These are phyloP conservation scores for Crotalus tigris DNA, from an alignment of 2,113 vertebrate genomes.

Conservation along the genomic window DNA sequence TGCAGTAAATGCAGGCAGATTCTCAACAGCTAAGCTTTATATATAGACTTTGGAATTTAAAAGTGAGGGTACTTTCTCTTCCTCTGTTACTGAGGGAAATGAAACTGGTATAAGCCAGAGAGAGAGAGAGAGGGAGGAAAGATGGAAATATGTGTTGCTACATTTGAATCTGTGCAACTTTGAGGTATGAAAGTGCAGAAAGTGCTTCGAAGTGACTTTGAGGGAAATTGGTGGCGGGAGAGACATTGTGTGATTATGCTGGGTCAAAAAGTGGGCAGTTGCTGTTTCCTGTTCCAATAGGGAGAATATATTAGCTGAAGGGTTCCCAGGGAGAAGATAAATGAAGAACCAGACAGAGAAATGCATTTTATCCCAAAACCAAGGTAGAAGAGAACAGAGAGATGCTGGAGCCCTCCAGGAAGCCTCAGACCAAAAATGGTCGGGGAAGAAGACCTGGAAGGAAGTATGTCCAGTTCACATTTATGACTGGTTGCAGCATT, in stretches of 20 bases:
- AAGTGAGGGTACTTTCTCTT: neutral
- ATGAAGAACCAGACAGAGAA: neutral
- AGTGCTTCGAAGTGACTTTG: neutral
- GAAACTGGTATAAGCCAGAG: neutral
- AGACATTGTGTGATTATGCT: neutral
- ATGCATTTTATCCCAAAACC: neutral
- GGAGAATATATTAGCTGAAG: neutral
- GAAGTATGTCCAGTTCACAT: neutral
- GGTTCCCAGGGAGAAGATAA: neutral
- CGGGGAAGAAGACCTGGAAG: neutral
- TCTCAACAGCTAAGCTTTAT: neutral
- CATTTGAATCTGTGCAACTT: neutral
- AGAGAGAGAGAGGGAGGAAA: neutral
- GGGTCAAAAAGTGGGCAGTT: neutral
- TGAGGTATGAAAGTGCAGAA: neutral
- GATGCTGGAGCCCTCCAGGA: neutral
- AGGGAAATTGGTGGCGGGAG: neutral
- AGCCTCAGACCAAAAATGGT: neutral
- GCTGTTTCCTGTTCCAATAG: neutral
- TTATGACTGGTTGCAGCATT: too few species aligned
- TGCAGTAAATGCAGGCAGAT: neutral
- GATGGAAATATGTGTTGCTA: neutral
- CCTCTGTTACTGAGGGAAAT: neutral
- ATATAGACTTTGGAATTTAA: neutral
- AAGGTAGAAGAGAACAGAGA: neutral